Base-by-base conservation (phyloP, 2,113 vertebrate genomes). In the Trematomus loennbergii region DNA sequence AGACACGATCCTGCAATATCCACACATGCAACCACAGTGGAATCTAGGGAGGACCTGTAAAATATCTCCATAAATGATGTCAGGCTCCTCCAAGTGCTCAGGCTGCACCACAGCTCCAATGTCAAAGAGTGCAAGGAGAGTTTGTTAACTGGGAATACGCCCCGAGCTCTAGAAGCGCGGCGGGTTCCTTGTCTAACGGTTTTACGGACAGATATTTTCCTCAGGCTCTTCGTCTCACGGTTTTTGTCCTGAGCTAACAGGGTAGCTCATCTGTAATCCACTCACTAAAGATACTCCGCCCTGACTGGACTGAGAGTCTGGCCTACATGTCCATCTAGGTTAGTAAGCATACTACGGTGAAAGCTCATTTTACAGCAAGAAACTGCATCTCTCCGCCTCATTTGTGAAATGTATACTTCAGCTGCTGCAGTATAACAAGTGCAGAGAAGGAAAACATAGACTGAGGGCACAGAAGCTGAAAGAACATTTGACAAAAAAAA, bases 41-140 rank as follows among this genome's bases (percentile, higher is more conserved):
- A 84, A 89, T 87, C 73, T 85, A 65, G 54, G 69, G 82, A 60
- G 72, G 48, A 88, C 77, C 65, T 76, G 64, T 74, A 80, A 84
- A 86, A 88, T 83, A 79, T 87, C 67, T 84, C 71, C 59, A 86
- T 83, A 76, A 85, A 85, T 77, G 72, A 80, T 89, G 78, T 77
- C 87, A 81, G 45, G 74, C 67, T 76, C 64, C 53, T 67, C 53
- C 29, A 16, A 82, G 73, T 79, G 66, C 85, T 61, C 66, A 72
- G 55, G 66, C 46, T 78, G 83, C 59, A 67, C 55, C 74, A 17
- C 62, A 53, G 62, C 52, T 8, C 45, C 48, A 40, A 6, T 52
- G 40, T 9, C 43, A 43, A 17, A 60, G 36, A 50, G 54, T 61
- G 33, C 62, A 81, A 61, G 61, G 57, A 46, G 40, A 69, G 48